Base-by-base conservation (phyloP, 2,113 vertebrate genomes). In the Paramormyrops kingsleyae region DNA sequence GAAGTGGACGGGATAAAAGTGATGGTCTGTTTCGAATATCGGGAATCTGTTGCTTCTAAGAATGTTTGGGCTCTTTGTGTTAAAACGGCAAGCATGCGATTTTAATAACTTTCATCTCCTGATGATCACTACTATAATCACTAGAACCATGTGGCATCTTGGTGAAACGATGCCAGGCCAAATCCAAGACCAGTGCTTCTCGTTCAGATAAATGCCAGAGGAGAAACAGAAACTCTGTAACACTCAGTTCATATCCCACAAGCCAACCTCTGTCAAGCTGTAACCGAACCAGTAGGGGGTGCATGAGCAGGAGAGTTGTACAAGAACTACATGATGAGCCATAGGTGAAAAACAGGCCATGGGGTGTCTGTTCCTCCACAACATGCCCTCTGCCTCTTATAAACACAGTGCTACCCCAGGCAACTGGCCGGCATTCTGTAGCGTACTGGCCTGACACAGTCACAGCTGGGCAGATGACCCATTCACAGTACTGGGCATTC, bases 81-180 rank as follows among this genome's bases (percentile, higher is more conserved):
- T 89, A 59, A 84, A 83, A 59, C 9, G 2, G 31, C 77, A 84
- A 24, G 35, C 21, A 7, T 56, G 35, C 50, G 6, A 89, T 59
- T 89, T 89, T 59, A 46, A 83, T 44, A 62, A 59, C 27, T 42
- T 24, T 80, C 47, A 77, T 66, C 70, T 77, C 66, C 88, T 19
- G 27, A n/a, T 24, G 39, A 59, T 62, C 50, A 46, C 35, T 5
- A 15, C 39, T 59, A 42, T 13, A 50, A 39, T 84, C n/a, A 80
- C 74, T n/a, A 10, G 39, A 83, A 59, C 44, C 77, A 89, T 80
- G 56, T 46, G 52, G 84, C 80, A 31, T 13, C 49, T 46, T 39
- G 44, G 49, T 46, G 52, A 44, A 39, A 53, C 12, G 9, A n/a
- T 31, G 17, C 47, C 10, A 31, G 42, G 8, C 6, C 17, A 2